Conservation (phyloP, 64 coral and sea anemone genomes). For the Anthopleura sola region DNA sequence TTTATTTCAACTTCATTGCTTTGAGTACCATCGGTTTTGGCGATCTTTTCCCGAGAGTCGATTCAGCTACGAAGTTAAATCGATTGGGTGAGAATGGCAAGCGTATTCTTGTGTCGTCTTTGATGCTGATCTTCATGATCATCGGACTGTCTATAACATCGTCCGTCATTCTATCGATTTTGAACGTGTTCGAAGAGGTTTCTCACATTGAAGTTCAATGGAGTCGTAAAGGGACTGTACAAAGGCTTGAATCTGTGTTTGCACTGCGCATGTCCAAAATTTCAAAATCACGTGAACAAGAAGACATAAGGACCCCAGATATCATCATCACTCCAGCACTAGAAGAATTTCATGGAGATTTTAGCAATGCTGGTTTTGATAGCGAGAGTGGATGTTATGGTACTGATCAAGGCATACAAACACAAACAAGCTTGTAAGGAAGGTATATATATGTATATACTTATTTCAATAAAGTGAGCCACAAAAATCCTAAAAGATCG, state of each 20-base stretch:
- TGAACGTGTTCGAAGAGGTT: constrained; percentile 64
- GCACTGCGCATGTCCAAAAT: neutral
- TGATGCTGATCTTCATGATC: neutral
- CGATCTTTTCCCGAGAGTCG: constrained; percentile 70
- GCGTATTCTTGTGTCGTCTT: neutral
- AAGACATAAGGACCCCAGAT: neutral
- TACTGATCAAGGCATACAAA: neutral
- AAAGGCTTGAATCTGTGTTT: neutral
- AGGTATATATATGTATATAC: no score
- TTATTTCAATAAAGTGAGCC: no score
- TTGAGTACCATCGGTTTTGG: constrained; percentile 82
- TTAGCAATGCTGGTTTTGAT: neutral
- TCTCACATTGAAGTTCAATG: constrained; percentile 44
- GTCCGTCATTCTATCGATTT: constrained; percentile 60
- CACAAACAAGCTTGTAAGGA: neutral
- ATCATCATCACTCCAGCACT: neutral
- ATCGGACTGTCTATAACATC: constrained; percentile 14
- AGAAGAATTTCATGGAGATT: neutral
- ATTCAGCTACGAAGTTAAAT: constrained; percentile 66
- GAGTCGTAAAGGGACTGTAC: neutral
- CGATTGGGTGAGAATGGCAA: constrained; percentile 55
- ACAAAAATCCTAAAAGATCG: no score
- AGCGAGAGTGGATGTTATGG: neutral
- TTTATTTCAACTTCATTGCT: constrained; percentile 82
- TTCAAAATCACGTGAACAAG: neutral